Base-by-base conservation (phyloP, 1,140 invertebrate genomes). In the Prorops nasuta region DNA sequence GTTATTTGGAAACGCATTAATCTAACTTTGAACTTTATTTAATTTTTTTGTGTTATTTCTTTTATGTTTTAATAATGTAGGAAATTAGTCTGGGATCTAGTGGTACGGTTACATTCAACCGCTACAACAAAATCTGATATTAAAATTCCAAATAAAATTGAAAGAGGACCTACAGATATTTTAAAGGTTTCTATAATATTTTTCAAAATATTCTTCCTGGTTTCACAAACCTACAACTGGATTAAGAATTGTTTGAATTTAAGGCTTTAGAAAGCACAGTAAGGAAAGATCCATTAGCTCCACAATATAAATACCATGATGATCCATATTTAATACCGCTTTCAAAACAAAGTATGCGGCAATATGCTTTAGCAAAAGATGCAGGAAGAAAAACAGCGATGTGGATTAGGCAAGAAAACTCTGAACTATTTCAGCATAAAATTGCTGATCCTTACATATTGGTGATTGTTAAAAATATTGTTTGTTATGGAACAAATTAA, bases 271-370 rank as follows among this genome's bases (percentile, higher is more conserved):
- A 88, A 22, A 81, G 79, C 49, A 92, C 89, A 2, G 81, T 92
- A 15, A 79, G 80, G 21, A 72, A 81, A 19, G 92, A 95, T 77
- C 79, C 81, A 21, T 91, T 87, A 14, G 90, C 88, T n/a, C 77
- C 90, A 16, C 86, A 91, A 71, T 95, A 91, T 67, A 91, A 90
- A 69, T 96, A 85, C 70, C 86, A 91, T 63, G 92, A 96, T 82
- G 94, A 96, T 78, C 92, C 93, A 3, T 94, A 81, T 70, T 76
- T 96, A 2, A 88, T 88, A 58, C 93, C 93, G n/a, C 69, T 78
- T 37, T 90, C 88, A n/a, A 88, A 86, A 73, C 64, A 77, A 34
- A 71, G 80, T 3, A 89, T 93, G 74, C 71, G 91, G 54, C 75
- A 79, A 0, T 95, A 81, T 79, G 85, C 90, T 6, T 70, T 97